Evolutionary conservation across 2,113 vertebrate species (phyloP), one percentile per base, ranked within the genome.

Genomic region (Mellivora capensis): DNA sequence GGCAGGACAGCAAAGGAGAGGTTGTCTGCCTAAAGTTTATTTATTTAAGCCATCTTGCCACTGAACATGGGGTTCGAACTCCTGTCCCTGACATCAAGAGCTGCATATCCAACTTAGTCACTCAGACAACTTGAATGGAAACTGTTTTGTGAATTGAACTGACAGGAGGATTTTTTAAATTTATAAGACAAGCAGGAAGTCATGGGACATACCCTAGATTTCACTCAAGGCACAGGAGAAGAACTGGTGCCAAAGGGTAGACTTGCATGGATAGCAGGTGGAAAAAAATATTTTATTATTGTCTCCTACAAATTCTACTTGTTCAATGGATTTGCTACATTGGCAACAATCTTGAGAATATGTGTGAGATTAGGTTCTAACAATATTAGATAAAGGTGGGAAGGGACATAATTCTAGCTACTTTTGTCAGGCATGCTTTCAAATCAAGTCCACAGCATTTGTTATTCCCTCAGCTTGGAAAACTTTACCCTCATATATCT

Each of bases 271-370:
- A 11, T 27, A 89, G 25, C 37, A 88, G 20, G 29, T 57, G 61
- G 49, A 69, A 94, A 96, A 96, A 85, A 77, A 34, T 74, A 13
- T 39, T 96, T 81, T 69, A 47, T 64, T 86, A 72, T 72, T 54
- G 31, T 7, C 21, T 67, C 7, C 15, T 69, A 59, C 21, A 97
- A 82, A 76, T 90, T 27, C 14, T 61, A n/a, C 57, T 79, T 47
- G 8, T 61, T 79, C 31, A 90, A 27, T 8, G n/a, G 59, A 27
- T 85, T 85, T 90, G 44, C 23, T 64, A 57, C 27, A 81, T 42
- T 87, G 64, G n/a, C 37, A 86, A 80, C 21, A 62, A 81, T 72
- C n/a, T 86, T 29, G 29, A 87, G n/a, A 72, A 64, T 47, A 88
- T 59, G 31, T 82, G 9, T 69, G 84, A 84, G 34, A 93, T 11